Evolutionary conservation across 2,888 invertebrate species (phyloP).

Genomic region (Agriotes lineatus): DNA sequence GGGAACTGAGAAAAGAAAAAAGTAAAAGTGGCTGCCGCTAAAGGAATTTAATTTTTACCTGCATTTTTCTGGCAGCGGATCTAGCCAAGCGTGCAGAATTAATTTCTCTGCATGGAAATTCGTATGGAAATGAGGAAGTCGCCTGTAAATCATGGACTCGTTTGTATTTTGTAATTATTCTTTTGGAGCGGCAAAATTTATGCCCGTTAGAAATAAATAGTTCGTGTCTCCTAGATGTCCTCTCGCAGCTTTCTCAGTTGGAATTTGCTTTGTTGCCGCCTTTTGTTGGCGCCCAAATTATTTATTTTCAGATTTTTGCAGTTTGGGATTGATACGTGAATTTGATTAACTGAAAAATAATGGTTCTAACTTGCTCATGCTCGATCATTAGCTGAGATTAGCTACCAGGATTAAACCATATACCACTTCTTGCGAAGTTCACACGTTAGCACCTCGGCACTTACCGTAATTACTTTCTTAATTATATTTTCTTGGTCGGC

Average conservation of each 20-base stretch:
- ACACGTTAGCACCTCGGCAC: slow-evolving; percentile 5
- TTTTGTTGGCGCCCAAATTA: too few species aligned
- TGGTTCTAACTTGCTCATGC: too few species aligned
- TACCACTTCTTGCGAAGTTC: neutral
- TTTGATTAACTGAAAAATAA: too few species aligned
- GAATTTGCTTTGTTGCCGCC: too few species aligned
- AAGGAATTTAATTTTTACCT: slow-evolving; percentile 21
- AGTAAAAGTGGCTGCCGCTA: slow-evolving; percentile 23
- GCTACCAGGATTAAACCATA: neutral
- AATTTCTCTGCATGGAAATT: slow-evolving; percentile 17
- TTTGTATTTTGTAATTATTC: slow-evolving; percentile 7
- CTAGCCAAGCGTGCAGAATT: slow-evolving; percentile 18
- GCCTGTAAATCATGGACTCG: slow-evolving; percentile 16
- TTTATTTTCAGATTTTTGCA: too few species aligned
- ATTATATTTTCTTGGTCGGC: slow-evolving; percentile 6
- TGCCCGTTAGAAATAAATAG: too few species aligned
- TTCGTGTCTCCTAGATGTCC: too few species aligned
- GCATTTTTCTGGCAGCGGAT: neutral
- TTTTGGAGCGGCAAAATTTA: slow-evolving; percentile 1
- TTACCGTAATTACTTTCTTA: slow-evolving; percentile 1
- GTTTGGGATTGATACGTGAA: too few species aligned
- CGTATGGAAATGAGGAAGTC: slow-evolving; percentile 24
- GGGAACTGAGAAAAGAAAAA: slow-evolving; percentile 11
- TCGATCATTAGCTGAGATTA: neutral
- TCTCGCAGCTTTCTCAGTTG: too few species aligned